A percentile compares a stretch with the other conserved stretches of the same genome.
Evolutionary conservation across 1,140 invertebrate genomes (phyloP).

Genomic region (Condylostylus longicornis): DNA sequence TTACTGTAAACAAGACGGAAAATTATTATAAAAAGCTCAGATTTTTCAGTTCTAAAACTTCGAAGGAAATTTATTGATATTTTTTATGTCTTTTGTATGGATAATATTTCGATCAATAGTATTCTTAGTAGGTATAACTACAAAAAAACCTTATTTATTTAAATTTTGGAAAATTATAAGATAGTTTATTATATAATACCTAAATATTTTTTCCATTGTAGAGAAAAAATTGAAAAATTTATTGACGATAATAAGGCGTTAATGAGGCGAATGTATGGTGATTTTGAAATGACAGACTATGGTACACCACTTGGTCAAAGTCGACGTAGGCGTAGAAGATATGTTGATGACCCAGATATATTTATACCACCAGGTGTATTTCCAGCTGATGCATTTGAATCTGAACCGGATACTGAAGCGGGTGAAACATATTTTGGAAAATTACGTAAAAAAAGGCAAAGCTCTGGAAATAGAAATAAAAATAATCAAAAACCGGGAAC

Average conservation of each 20-base stretch:
- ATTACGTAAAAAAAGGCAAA: conserved; percentile 37
- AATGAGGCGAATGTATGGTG: conserved; percentile 83
- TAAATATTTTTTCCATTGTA: conserved; percentile 23
- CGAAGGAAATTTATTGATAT: no score
- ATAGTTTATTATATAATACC: background rate
- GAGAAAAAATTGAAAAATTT: conserved; percentile 75
- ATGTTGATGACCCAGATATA: conserved; percentile 37
- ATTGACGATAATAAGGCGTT: conserved; percentile 88
- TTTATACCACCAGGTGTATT: conserved; percentile 31
- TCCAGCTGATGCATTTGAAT: conserved; percentile 14
- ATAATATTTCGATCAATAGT: background rate
- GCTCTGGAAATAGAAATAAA: conserved; percentile 4
- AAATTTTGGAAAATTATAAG: background rate
- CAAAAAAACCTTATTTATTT: no score
- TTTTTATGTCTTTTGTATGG: background rate
- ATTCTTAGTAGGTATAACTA: background rate
- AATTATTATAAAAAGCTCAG: no score
- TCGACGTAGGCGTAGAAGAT: conserved; percentile 34
- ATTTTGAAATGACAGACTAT: conserved; percentile 51
- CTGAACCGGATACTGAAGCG: conserved; percentile 12
- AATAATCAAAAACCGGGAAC: conserved; percentile 4
- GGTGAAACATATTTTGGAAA: conserved; percentile 40
- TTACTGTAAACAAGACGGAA: no score
- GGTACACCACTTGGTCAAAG: conserved; percentile 36
- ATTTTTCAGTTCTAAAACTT: no score